Percentiles rank a stretch among this genome's conserved stretches.
Evolutionary conservation across 2,888 invertebrate genomes (phyloP).

Genomic region (Trissonchulus latispiculum): DNA sequence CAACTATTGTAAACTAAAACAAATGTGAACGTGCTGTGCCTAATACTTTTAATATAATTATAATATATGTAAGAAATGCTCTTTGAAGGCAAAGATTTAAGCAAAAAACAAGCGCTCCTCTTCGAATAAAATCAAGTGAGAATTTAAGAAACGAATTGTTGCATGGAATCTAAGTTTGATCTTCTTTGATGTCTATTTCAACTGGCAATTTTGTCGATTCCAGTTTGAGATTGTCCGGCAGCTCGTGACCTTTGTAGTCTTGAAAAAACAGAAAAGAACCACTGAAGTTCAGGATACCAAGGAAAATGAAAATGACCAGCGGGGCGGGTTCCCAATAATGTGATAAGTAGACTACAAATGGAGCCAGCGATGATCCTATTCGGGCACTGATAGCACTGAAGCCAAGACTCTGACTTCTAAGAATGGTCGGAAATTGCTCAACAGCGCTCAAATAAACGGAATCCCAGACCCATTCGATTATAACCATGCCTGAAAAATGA

Average conservation of each 20-base stretch:
- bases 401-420: not conserved
- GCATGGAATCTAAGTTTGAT: no score
- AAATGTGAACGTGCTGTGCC: no score
- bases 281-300: not conserved
- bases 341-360: conserved; percentile 6
- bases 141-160: no score
- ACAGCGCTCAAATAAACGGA: not conserved
- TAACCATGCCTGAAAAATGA: no score
- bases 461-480: conserved; percentile 9
- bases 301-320: not conserved
- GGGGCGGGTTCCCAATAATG: conserved; percentile 5
- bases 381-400: conserved; percentile 2
- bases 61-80: no score
- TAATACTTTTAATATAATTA: no score
- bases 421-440: not conserved
- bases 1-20: no score
- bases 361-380: not conserved
- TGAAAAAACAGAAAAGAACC: not conserved
- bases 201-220: no score
- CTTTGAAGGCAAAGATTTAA: no score
- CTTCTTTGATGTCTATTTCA: no score
- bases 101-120: no score
- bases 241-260: not conserved
- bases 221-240: not conserved
- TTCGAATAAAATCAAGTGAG: no score